Percentiles rank a stretch among this genome's conserved stretches.
phyloP scores from a whole-genome alignment of 1,140 invertebrate species.

The Microplitis mediator region DNA sequence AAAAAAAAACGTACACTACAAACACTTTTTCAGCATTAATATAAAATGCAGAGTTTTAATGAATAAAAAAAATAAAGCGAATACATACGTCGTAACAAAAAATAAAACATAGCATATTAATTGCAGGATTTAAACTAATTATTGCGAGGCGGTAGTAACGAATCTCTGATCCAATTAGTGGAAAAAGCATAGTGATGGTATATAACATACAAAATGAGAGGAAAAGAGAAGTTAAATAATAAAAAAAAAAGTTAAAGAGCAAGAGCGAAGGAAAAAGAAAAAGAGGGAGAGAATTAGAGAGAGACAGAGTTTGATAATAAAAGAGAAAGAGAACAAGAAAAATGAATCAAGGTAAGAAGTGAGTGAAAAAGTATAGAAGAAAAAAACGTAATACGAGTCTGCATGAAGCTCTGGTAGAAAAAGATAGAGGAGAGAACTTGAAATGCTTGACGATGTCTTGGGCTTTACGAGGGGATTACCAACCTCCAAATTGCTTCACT shows the following conservation, averaged over 20 bases:
- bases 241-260: background rate
- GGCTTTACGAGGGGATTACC: conserved; percentile 14
- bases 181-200: background rate
- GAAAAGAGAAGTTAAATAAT: background rate
- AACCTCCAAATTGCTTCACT: conserved; percentile 23
- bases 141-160: background rate
- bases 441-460: conserved; percentile 18
- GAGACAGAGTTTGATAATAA: background rate
- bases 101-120: conserved; percentile 14
- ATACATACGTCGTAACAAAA: background rate
- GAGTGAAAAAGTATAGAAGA: background rate
- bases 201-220: background rate
- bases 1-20: too few relatives aligned
- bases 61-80: too few relatives aligned
- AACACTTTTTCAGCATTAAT: too few relatives aligned
- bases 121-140: conserved; percentile 19
- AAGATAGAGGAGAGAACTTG: background rate
- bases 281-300: background rate
- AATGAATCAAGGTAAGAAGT: background rate
- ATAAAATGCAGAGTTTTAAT: too few relatives aligned
- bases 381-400: background rate
- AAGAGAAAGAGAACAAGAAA: background rate
- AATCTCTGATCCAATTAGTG: conserved; percentile 15
- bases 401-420: background rate
- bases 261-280: background rate